Percentiles rank a stretch among this genome's conserved stretches.
Conservation (phyloP, 2,888 invertebrate genomes). For the Cryptus viduatorius region DNA sequence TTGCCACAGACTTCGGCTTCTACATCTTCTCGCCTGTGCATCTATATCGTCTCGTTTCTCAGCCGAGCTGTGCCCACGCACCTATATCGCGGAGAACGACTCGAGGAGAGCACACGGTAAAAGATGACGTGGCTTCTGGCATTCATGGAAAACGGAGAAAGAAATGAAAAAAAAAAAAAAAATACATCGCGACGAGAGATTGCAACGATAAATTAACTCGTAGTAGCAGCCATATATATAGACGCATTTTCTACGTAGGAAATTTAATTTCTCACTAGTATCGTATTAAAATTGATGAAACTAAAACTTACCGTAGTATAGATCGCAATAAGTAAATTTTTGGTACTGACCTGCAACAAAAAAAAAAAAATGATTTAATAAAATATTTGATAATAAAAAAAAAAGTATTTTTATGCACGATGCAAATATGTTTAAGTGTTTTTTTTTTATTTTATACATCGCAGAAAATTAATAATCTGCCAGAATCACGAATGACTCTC, state of each 20-base stretch:
- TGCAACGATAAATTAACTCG: slow-evolving; percentile 3
- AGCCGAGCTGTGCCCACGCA: slow-evolving; percentile 57
- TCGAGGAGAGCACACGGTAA: slow-evolving; percentile 51
- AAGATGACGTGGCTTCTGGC: slow-evolving; percentile 65
- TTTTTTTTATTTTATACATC: too few species aligned
- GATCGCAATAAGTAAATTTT: neutral
- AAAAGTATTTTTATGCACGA: neutral
- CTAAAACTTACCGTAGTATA: neutral
- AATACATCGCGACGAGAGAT: neutral
- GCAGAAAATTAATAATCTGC: too few species aligned
- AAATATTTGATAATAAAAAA: neutral
- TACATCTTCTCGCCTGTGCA: slow-evolving; percentile 33
- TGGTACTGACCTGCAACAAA: slow-evolving; percentile 31
- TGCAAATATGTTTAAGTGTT: neutral
- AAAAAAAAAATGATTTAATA: neutral
- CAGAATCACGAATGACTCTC: too few species aligned
- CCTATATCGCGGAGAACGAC: slow-evolving; percentile 50
- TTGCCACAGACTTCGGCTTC: slow-evolving; percentile 9
- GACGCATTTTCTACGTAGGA: neutral
- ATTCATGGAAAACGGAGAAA: slow-evolving; percentile 41
- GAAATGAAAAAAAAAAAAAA: slow-evolving; percentile 9
- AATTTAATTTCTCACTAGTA: neutral
- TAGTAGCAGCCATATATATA: neutral
- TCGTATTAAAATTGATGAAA: neutral
- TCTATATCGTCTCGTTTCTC: slow-evolving; percentile 29